Evolutionary conservation across 2,888 invertebrate species (phyloP).

Genomic region (Drosophila prolongata): DNA sequence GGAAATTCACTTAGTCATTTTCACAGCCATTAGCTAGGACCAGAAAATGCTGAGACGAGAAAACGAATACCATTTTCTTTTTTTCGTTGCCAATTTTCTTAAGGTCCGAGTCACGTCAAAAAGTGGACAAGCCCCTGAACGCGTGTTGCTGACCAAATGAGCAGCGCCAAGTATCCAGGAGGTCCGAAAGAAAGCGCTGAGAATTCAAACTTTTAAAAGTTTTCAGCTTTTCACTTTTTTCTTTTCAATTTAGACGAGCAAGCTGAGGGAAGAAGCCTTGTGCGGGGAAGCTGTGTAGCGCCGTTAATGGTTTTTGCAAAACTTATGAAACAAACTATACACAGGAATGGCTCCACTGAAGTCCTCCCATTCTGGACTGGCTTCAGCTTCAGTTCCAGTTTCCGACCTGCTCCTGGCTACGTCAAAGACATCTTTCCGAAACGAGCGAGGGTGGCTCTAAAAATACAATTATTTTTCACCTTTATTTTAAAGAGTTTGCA

Average conservation of each 20-base stretch:
- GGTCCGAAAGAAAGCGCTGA: slow-evolving; percentile 3
- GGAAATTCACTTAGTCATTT: slow-evolving; percentile 77
- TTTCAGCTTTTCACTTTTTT: slow-evolving; percentile 75
- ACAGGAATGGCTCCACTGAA: slow-evolving; percentile 14
- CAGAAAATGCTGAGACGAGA: slow-evolving; percentile 54
- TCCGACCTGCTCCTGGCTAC: slow-evolving; percentile 41
- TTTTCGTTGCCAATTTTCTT: slow-evolving; percentile 13
- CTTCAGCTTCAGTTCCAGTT: slow-evolving; percentile 36
- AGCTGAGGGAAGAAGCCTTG: slow-evolving; percentile 50
- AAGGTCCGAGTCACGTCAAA: slow-evolving; percentile 65
- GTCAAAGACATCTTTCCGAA: slow-evolving; percentile 54
- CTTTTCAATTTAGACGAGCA: slow-evolving; percentile 67
- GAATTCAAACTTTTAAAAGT: slow-evolving; percentile 75
- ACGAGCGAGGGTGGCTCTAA: slow-evolving; percentile 23
- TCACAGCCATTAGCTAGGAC: slow-evolving; percentile 72
- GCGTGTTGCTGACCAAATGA: slow-evolving; percentile 68
- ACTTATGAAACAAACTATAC: slow-evolving; percentile 74
- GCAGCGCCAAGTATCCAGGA: slow-evolving; percentile 50
- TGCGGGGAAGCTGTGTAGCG: slow-evolving; percentile 62
- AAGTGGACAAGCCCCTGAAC: slow-evolving; percentile 59
- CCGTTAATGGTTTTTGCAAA: slow-evolving; percentile 73
- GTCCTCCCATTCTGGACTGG: slow-evolving; percentile 18
- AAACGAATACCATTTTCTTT: slow-evolving; percentile 46
- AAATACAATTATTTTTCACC: background rate
- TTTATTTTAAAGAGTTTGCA: background rate